Evolutionary conservation across 1,140 invertebrate species (phyloP), one percentile per base, ranked within the genome.

Genomic region (Drosophila tristis): DNA sequence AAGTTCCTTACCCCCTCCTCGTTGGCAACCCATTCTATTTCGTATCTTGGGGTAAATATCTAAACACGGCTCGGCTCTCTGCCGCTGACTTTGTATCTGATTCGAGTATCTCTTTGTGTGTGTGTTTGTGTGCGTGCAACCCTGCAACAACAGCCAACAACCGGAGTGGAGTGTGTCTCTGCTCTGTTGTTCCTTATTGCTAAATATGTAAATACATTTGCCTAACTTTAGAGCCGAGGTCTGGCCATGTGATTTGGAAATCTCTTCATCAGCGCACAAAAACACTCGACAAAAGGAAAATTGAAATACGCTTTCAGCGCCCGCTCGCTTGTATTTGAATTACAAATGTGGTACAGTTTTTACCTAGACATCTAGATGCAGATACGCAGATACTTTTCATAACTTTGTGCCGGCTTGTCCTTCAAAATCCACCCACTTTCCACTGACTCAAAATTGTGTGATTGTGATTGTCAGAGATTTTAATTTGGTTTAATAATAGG

Each of bases 201-300:
- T 79, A 86, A 85, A 85, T 71, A 85, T 85, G 80, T 80, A 85
- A 85, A 85, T 85, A 80, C 76, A 76, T 85, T 85, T 76, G 80
- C 80, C 81, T 85, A 85, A 85, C 77, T 85, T 85, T 86, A 85
- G 80, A 78, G 79, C 60, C 64, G 66, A 70, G 68, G 42, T 64
- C 56, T 66, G 48, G 35, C 48, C 67, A 49, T 51, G 66, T 45
- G 66, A 81, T 84, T 82, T 84, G 68, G 70, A 77, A 82, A 82
- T 82, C 80, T 42, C 70, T 77, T 78, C 77, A 77, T 77, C 74
- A 75, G 64, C 54, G 39, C 56, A 47, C 9, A 49, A 59, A 51
- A 51, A 55, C 60, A 55, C 35, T 58, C 62, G 23, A 31, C 54
- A 57, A 81, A 80, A 81, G 55, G 64, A 78, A 39, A 68, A 84